Percentiles rank a stretch among this genome's conserved stretches.
These are phyloP conservation scores for Chelonia mydas DNA, from an alignment of 2,797 vertebrate species.

Conservation along the genomic window DNA sequence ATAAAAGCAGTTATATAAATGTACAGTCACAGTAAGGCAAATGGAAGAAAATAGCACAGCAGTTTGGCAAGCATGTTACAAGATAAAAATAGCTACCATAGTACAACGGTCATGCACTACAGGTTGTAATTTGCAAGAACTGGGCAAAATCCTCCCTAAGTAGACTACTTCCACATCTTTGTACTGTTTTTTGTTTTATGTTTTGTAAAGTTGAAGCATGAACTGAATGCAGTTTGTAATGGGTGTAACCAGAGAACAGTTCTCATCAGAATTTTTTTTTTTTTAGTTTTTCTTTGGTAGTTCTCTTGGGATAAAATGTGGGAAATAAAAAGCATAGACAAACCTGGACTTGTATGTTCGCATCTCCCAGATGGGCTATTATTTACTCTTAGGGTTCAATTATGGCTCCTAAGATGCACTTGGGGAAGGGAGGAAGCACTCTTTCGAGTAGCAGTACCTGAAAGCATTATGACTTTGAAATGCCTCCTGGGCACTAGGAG, in stretches of 20 bases:
- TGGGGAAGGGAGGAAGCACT: conserved; percentile 42
- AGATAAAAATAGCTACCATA: neutral
- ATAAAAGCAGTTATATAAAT: neutral
- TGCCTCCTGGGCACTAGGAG: conserved; percentile 2
- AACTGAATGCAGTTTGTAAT: neutral
- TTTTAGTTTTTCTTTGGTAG: conserved; percentile 28
- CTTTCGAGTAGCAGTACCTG: conserved; percentile 36
- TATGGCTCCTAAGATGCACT: conserved; percentile 49
- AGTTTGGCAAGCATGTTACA: neutral
- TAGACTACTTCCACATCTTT: neutral
- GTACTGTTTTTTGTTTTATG: neutral
- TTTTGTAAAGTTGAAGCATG: neutral
- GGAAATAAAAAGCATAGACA: conserved; percentile 2
- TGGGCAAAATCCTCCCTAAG: neutral
- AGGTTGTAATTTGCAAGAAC: neutral
- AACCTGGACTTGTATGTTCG: neutral
- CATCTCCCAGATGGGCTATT: neutral
- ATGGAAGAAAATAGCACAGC: neutral
- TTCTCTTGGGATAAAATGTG: conserved; percentile 16
- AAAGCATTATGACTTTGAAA: conserved; percentile 45
- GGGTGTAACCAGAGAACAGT: neutral
- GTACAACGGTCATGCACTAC: neutral
- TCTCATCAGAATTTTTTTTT: neutral
- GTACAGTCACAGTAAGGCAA: neutral
- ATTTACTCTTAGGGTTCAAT: conserved; percentile 45